A percentile compares a stretch with the other conserved stretches of the same genome.
Conservation (phyloP, 2,797 vertebrate species). For the Acrossocheilus wenchowensis region DNA sequence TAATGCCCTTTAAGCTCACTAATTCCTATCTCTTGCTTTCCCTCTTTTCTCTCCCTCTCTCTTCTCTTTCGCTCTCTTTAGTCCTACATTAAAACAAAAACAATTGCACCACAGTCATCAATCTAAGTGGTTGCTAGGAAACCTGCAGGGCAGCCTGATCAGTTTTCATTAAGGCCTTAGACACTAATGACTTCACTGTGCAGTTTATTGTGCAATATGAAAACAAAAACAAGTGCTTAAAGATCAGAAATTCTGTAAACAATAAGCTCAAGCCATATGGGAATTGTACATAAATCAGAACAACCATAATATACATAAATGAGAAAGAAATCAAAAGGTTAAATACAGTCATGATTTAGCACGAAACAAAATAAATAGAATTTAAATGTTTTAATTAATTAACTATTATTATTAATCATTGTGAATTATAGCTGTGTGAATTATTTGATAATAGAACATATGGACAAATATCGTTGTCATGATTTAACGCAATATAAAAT, state of each 20-base stretch:
- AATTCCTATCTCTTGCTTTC: slow-evolving; percentile 77
- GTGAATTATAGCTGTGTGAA: not conserved
- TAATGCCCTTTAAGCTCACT: slow-evolving; percentile 85
- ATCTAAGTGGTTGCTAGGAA: slow-evolving; percentile 77
- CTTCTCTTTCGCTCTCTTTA: slow-evolving; percentile 52
- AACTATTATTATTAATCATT: too few species aligned
- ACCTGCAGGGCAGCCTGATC: slow-evolving; percentile 71
- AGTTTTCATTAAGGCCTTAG: slow-evolving; percentile 75
- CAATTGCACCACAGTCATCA: slow-evolving; percentile 66
- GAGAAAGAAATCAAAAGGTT: not conserved
- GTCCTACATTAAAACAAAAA: slow-evolving; percentile 66
- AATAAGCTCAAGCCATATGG: not conserved
- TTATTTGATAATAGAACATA: not conserved
- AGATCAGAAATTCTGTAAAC: slow-evolving; percentile 42
- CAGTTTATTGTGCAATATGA: slow-evolving; percentile 69
- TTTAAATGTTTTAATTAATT: too few species aligned
- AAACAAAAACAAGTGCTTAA: slow-evolving; percentile 42
- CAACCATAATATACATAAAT: not conserved
- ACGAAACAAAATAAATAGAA: too few species aligned
- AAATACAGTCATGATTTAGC: not conserved
- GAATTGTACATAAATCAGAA: slow-evolving; percentile 1
- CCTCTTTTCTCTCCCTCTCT: slow-evolving; percentile 57
- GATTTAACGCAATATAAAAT: too few species aligned
- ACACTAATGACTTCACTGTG: slow-evolving; percentile 73
- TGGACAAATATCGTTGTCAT: not conserved